Evolutionary conservation across 2,113 vertebrate genomes (phyloP), one percentile per base, ranked within the genome.

Genomic region (Megalops atlanticus): DNA sequence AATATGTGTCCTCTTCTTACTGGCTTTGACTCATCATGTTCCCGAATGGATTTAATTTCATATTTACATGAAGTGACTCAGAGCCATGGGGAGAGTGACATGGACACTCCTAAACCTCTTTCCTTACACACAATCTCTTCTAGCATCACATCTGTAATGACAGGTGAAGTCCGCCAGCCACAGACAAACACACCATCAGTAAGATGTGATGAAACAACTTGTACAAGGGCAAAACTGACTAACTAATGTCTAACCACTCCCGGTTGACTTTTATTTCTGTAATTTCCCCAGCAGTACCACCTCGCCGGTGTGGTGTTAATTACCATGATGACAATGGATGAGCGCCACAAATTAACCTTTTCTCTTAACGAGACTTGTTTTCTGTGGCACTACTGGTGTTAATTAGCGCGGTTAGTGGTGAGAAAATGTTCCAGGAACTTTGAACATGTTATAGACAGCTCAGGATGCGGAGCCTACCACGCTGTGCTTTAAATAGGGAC

Each of bases 341-440:
- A 24, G 71, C 77, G 81, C 45, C 38, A 84, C 73, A 73, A 71
- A 71, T 79, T 87, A 85, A 88, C 89, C 84, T 82, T 41, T 54
- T 79, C 64, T 70, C 76, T 76, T 86, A 89, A 86, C 78, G 10
- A 88, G 83, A 36, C 70, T 78, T 84, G 84, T 87, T 86, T 80
- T 83, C 39, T 52, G 27, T 45, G 52, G 45, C 78, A 16, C 77
- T 72, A 31, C 38, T 52, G 21, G 73, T 83, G 86, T 81, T 90
- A 91, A 91, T 89, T 87, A 83, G 80, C 12, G 31, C 69, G 75
- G 71, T 82, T 83, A 76, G 52, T 18, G 52, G 75, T 15, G 47
- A 39, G 76, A 86, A 75, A 80, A 81, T 75, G 69, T 21, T 31
- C 75, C 31, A 82, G 76, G 77, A 74, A 83, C 38, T 70, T 74